Evolutionary conservation across 2,113 vertebrate genomes (phyloP).

Genomic region (Hyperoodon ampullatus): DNA sequence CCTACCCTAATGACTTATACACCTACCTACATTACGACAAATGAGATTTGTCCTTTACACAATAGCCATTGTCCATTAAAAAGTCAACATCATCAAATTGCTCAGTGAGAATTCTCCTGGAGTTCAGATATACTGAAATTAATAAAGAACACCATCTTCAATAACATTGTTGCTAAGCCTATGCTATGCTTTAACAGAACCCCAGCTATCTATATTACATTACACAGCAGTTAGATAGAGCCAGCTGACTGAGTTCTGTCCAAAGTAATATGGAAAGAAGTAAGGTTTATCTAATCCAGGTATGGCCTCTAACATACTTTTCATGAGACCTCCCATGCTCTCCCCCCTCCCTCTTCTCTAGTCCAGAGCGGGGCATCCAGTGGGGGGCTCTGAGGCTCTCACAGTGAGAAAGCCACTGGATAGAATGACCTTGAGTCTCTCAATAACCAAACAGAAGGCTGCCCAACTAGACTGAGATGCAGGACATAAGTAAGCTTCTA

Average conservation of each 20-base stretch:
- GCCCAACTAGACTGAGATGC: background rate
- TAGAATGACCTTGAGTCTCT: background rate
- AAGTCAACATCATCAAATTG: background rate
- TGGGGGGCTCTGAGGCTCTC: background rate
- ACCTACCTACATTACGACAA: background rate
- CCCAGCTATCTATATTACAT: background rate
- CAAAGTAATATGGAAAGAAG: background rate
- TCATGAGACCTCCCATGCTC: accelerated
- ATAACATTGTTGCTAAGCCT: background rate
- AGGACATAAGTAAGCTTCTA: background rate
- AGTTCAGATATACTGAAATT: background rate
- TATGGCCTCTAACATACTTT: background rate
- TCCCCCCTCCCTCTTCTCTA: background rate
- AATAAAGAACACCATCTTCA: background rate
- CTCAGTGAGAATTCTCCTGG: background rate
- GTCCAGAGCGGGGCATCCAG: background rate
- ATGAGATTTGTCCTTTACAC: background rate
- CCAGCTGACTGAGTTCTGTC: background rate
- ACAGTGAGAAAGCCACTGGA: background rate
- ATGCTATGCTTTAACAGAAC: background rate
- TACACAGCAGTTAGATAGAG: background rate
- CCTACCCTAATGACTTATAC: background rate
- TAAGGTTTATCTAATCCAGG: background rate
- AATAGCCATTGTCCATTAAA: background rate
- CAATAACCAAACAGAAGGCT: background rate